Base-by-base conservation (phyloP, 2,797 vertebrate genomes). In the Schizothorax lantsangensis region DNA sequence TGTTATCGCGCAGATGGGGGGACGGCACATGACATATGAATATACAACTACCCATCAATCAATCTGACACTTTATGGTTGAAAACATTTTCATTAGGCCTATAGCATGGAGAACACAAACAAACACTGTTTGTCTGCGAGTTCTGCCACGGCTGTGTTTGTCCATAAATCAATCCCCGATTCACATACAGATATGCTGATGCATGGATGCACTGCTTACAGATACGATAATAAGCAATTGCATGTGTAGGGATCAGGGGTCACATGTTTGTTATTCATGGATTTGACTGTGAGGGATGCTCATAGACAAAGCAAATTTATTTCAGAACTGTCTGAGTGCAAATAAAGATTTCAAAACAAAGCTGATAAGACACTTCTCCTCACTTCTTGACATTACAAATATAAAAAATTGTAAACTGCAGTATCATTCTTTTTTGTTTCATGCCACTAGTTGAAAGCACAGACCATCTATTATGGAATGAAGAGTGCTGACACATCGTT, bases 11-110 rank as follows among this genome's bases (percentile, higher is more conserved):
- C 49, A 79, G 47, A 49, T 3, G 19, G 38, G 36, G 38, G 43
- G 38, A 14, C 4, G 45, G 36, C 3, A 30, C 40, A 36, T 71
- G 49, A 73, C 43, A 77, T n/a, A n/a, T 66, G 71, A 79, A 84
- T 43, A 69, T 66, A 79, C 71, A 86, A 64, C 45, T 69, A 81
- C 62, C n/a, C 82, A 89, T 89, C 78, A 78, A 85, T 88, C 85
- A 88, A 79, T 30, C 47, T 85, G 87, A 87, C 87, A 88, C 30
- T 17, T 79, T 69, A 88, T 47, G 69, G 54, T 72, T 79, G 79
- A 79, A 87, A 88, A 74, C 49, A 81, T 77, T 80, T 85, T 78
- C 78, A 84, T 87, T 77, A 30, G 30, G 30, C 30, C 30, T 30
- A 88, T 30, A 47, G 75, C 79, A 38, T 26, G 49, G 26, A 36